Base-by-base conservation (phyloP, 2,888 invertebrate genomes). In the Drosophila anomelani region DNA sequence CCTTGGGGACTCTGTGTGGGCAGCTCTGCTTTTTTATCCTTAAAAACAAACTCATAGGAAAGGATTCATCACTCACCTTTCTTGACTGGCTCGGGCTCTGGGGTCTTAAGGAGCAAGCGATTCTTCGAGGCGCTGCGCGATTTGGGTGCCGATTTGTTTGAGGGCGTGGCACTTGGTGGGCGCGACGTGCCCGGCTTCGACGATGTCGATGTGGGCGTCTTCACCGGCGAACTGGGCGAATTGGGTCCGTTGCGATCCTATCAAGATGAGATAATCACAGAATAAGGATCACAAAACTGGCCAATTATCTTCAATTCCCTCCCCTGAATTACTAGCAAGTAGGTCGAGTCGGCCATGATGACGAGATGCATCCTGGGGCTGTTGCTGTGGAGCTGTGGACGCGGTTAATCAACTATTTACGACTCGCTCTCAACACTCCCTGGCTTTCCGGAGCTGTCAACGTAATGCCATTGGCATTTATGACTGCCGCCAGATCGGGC, bases 191-290 rank as follows among this genome's bases (percentile, higher is more conserved):
- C 91, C 70, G 88, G 84, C 92, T 91, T 93, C 89, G 91, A 91
- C 85, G 91, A 88, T 73, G 88, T 89, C 80, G 93, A 93, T 60
- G 93, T 93, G 59, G 95, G 94, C 53, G 95, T 93, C 93, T 96
- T 96, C 69, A 95, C 95, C 68, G 96, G 96, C 29, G 96, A 96
- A 64, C 94, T 94, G 46, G 95, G 94, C 57, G 95, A 95, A 46
- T 95, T 89, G 58, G 92, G 92, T 77, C 92, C 96, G 92, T 96
- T 96, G 75, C 95, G 94, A 93, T 95, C 93, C 93, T 93, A 47
- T 8, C 38, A 10, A 36, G 32, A 15, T 9, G 51, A 41, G 23
- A 46, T 3, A 56, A 20, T 1, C 36, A 49, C 23, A 49, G 1
- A 29, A 6, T 10, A 23, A 6, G 2, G 7, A 4, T 54, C 8